Conservation (phyloP, 2,113 vertebrate species). For the Toxostoma redivivum region DNA sequence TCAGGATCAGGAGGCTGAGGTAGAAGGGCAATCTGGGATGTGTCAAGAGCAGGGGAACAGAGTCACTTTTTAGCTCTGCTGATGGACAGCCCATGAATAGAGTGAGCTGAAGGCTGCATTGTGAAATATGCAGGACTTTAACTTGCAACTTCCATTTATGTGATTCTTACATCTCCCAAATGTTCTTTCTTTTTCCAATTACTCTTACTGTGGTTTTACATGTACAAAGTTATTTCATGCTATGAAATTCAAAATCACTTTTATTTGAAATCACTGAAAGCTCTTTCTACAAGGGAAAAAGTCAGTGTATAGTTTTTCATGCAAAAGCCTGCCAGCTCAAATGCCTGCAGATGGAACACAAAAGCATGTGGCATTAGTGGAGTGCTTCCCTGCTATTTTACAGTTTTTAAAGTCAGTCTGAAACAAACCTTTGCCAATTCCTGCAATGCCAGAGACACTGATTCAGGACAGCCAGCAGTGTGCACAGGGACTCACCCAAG, state of each 20-base stretch:
- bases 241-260: background rate
- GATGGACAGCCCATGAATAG: background rate
- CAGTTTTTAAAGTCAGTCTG: background rate
- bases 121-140: background rate
- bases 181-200: background rate
- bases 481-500: background rate
- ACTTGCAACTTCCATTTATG: fast-evolving
- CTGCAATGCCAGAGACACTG: background rate
- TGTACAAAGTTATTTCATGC: background rate
- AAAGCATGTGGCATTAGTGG: background rate
- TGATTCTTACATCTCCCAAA: background rate
- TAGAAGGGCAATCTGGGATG: background rate
- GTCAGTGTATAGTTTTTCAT: fast-evolving
- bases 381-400: background rate
- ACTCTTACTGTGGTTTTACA: background rate
- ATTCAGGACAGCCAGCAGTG: background rate
- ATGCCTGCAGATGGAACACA: background rate
- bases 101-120: background rate
- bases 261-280: background rate
- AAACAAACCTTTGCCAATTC: background rate
- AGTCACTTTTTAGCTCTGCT: background rate
- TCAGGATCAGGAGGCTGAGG: background rate
- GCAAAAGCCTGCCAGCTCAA: background rate
- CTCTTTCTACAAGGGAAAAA: background rate
- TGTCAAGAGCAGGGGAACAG: background rate